Evolutionary conservation across 2,888 invertebrate genomes (phyloP).

Genomic region (Eristalis tenax): DNA sequence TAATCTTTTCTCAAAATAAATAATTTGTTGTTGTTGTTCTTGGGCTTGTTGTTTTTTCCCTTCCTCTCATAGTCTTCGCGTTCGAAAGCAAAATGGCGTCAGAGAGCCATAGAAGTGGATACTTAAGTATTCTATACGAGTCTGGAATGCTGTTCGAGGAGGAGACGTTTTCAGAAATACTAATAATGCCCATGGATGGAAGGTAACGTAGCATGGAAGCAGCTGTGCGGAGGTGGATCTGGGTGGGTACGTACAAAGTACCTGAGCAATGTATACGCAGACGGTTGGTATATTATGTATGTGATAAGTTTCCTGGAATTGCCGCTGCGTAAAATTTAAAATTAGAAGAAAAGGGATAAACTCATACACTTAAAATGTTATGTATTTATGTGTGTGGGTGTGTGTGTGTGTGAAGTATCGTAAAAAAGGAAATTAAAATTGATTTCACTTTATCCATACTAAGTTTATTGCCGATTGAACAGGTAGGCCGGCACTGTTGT

Average conservation of each 20-base stretch:
- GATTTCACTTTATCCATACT: constrained; percentile 62
- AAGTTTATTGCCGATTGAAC: constrained; percentile 32
- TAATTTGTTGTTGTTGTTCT: constrained; percentile 31
- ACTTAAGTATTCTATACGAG: constrained; percentile 68
- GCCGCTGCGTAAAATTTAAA: constrained; percentile 65
- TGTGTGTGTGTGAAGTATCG: neutral
- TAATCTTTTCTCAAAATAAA: constrained; percentile 69
- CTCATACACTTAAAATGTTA: constrained; percentile 27
- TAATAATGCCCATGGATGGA: constrained; percentile 71
- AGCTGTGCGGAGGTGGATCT: constrained; percentile 63
- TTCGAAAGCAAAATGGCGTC: constrained; percentile 67
- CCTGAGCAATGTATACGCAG: constrained; percentile 20
- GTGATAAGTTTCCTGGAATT: constrained; percentile 63
- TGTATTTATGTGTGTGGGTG: no score
- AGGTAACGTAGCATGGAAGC: constrained; percentile 50
- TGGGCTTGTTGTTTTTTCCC: neutral
- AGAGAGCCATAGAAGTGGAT: constrained; percentile 59
- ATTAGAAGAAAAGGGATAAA: constrained; percentile 58
- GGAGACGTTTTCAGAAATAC: constrained; percentile 70
- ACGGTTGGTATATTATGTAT: constrained; percentile 32
- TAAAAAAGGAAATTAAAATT: constrained; percentile 69
- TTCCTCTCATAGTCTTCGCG: constrained; percentile 45
- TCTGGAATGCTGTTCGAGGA: constrained; percentile 69
- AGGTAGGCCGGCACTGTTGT: neutral
- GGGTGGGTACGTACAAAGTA: constrained; percentile 45